These are phyloP conservation scores for Parasteatoda lunata DNA, from an alignment of 2,888 invertebrate genomes.

Conservation along the genomic window DNA sequence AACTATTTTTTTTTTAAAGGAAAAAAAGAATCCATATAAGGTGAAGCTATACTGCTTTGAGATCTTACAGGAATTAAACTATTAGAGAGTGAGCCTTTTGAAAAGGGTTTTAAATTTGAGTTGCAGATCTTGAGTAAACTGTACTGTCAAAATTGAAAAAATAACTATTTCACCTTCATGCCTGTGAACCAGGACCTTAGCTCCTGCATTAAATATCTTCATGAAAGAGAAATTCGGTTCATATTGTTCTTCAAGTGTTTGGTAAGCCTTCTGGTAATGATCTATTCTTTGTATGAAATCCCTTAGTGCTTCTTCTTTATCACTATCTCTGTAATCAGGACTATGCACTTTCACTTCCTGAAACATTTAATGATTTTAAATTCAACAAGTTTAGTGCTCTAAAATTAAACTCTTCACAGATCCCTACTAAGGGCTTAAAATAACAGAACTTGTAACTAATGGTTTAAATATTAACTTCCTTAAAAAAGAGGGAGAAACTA, in stretches of 20 bases:
- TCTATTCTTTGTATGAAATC: conserved; percentile 95
- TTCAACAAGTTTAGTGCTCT: too few relatives aligned
- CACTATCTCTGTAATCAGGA: conserved; percentile 96
- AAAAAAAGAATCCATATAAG: not conserved
- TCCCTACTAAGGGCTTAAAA: too few relatives aligned
- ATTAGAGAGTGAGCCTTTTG: too few relatives aligned
- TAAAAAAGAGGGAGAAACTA: too few relatives aligned
- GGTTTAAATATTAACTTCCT: too few relatives aligned
- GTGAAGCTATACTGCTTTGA: not conserved
- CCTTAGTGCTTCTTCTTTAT: conserved; percentile 91
- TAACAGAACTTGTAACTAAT: too few relatives aligned
- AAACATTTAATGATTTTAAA: conserved; percentile 4
- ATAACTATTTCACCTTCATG: conserved; percentile 80
- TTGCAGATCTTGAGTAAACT: too few relatives aligned
- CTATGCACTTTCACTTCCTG: conserved; percentile 97
- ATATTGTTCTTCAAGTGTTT: conserved; percentile 92
- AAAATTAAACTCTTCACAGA: too few relatives aligned
- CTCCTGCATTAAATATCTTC: conserved; percentile 88
- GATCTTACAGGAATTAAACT: too few relatives aligned
- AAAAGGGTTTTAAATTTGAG: too few relatives aligned
- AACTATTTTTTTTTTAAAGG: not conserved
- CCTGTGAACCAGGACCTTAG: conserved; percentile 92
- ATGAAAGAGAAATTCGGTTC: conserved; percentile 88
- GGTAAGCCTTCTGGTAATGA: conserved; percentile 94
- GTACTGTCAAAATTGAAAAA: too few relatives aligned